Percentiles rank a stretch among this genome's conserved stretches.
These are phyloP conservation scores for Sebastes oblongus DNA, from an alignment of 2,797 vertebrate species.

Conservation along the genomic window DNA sequence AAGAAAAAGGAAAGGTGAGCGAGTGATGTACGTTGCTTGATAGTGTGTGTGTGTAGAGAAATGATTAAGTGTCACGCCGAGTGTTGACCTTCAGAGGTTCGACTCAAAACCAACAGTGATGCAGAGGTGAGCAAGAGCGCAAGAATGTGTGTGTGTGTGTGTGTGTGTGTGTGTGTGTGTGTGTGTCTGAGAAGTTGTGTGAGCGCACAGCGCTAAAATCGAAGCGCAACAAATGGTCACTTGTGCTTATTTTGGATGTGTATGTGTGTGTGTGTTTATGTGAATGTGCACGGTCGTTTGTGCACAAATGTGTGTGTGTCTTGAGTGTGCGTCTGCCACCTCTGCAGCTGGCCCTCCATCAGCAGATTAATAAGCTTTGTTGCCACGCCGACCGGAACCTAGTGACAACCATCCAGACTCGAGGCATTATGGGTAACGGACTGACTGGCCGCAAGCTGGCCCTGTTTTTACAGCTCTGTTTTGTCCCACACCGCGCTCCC, in stretches of 20 bases:
- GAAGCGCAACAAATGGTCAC: slow-evolving; percentile 39
- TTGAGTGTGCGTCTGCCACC: slow-evolving; percentile 79
- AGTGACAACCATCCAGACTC: slow-evolving; percentile 98
- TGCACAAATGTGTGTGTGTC: slow-evolving; percentile 6
- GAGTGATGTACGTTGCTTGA: slow-evolving; percentile 39
- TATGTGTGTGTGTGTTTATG: background rate
- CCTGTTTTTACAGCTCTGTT: slow-evolving; percentile 91
- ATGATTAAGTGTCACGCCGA: slow-evolving; percentile 35
- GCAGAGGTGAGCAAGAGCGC: slow-evolving; percentile 46
- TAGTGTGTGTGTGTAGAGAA: slow-evolving; percentile 39
- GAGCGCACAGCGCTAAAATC: background rate
- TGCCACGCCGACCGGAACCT: slow-evolving; percentile 99
- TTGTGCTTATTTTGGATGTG: slow-evolving; percentile 38
- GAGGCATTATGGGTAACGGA: slow-evolving; percentile 95
- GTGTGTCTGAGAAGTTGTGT: slow-evolving; percentile 6
- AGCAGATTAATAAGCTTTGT: slow-evolving; percentile 99
- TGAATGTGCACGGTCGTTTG: background rate
- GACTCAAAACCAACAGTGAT: slow-evolving; percentile 53
- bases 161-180: slow-evolving; percentile 26
- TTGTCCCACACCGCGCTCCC: slow-evolving; percentile 72
- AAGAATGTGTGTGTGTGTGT: slow-evolving; percentile 45
- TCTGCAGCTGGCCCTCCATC: slow-evolving; percentile 98
- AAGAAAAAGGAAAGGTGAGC: slow-evolving; percentile 28
- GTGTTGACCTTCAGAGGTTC: slow-evolving; percentile 54
- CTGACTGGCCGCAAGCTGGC: slow-evolving; percentile 94